Percentiles rank a stretch among this genome's conserved stretches.
phyloP scores from a whole-genome alignment of 2,113 vertebrate species.

The Xerus inauris region DNA sequence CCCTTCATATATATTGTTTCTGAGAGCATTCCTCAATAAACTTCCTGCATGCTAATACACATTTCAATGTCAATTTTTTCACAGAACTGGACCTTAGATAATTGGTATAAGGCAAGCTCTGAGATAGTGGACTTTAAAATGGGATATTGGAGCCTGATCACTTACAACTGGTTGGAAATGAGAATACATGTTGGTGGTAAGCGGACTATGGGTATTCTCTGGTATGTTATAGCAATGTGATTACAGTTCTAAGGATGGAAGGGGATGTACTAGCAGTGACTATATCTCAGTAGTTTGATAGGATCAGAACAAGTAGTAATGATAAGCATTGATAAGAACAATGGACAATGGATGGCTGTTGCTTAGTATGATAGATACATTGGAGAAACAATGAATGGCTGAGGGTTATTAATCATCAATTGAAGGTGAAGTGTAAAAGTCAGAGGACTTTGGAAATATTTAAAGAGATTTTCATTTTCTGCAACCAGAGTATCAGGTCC shows the following conservation, averaged over 20 bases:
- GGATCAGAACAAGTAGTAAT: background rate
- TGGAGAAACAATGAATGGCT: constrained; percentile 45
- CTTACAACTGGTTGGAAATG: background rate
- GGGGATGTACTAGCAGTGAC: background rate
- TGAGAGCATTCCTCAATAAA: background rate
- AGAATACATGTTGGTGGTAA: background rate
- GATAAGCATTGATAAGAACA: constrained; percentile 42
- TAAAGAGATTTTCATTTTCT: constrained; percentile 28
- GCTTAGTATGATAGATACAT: background rate
- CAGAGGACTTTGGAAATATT: constrained; percentile 26
- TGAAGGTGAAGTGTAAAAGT: constrained; percentile 52
- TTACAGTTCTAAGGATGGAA: background rate
- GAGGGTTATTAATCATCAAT: constrained; percentile 49
- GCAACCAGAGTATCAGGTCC: background rate
- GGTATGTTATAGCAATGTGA: background rate
- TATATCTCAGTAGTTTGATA: background rate
- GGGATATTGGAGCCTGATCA: background rate
- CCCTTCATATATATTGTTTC: background rate
- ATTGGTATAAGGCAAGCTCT: background rate
- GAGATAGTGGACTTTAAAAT: background rate
- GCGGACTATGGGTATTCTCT: background rate
- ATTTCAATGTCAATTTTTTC: background rate
- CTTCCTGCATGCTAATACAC: background rate
- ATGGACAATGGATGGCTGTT: background rate
- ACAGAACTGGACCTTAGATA: background rate